Evolutionary conservation across 2,797 vertebrate genomes (phyloP).

Genomic region (Fundulus diaphanus): DNA sequence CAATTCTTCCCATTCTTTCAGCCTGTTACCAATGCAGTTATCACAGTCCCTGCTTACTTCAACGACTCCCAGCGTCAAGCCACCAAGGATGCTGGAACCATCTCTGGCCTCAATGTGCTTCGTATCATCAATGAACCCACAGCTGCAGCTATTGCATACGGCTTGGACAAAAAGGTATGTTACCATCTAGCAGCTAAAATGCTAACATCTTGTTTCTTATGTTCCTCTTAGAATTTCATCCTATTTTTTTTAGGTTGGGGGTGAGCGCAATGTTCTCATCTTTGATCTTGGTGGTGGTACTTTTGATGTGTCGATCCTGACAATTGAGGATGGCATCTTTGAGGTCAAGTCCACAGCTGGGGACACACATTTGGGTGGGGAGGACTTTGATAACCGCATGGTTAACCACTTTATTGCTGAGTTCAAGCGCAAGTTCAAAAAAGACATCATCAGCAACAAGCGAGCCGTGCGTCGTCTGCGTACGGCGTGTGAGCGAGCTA

Average conservation of each 20-base stretch:
- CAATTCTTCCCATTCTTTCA: slow-evolving; percentile 51
- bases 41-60: slow-evolving; percentile 93
- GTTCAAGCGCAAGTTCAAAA: slow-evolving; percentile 87
- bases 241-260: slow-evolving; percentile 72
- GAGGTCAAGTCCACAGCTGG: slow-evolving; percentile 86
- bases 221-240: slow-evolving; percentile 3
- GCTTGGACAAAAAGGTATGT: slow-evolving; percentile 87
- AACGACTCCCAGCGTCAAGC: slow-evolving; percentile 93
- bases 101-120: slow-evolving; percentile 89
- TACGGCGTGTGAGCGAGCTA: slow-evolving; percentile 86
- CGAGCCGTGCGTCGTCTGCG: slow-evolving; percentile 85
- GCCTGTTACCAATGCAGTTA: slow-evolving; percentile 87
- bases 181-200: background rate
- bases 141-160: slow-evolving; percentile 91
- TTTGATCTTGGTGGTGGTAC: slow-evolving; percentile 87
- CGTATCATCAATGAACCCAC: slow-evolving; percentile 94
- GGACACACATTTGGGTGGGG: slow-evolving; percentile 85
- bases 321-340: slow-evolving; percentile 87
- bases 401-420: slow-evolving; percentile 86
- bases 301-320: slow-evolving; percentile 86
- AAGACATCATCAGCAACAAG: slow-evolving; percentile 84
- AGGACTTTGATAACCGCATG: slow-evolving; percentile 88
- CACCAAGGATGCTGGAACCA: slow-evolving; percentile 91
- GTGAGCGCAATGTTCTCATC: slow-evolving; percentile 85
- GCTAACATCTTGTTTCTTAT: background rate